These are phyloP conservation scores for Pristionchus japonicus DNA, from an alignment of 2,888 invertebrate genomes.

Conservation along the genomic window DNA sequence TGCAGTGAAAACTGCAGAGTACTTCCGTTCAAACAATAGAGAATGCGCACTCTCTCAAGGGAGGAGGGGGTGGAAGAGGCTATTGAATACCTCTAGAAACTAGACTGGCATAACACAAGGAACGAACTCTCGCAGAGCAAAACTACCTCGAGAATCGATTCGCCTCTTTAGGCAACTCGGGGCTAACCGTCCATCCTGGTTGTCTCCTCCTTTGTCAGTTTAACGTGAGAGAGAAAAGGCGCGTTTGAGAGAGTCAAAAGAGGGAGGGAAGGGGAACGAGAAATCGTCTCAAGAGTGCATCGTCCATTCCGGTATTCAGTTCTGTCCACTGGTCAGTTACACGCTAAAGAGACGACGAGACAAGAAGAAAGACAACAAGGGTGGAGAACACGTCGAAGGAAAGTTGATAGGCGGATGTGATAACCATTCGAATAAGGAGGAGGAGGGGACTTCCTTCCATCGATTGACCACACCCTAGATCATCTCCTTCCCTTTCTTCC, in stretches of 20 bases:
- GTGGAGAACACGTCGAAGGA: not conserved
- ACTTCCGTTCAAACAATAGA: constrained; percentile 32
- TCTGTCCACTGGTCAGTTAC: constrained; percentile 7
- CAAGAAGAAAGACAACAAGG: not conserved
- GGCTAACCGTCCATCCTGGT: not conserved
- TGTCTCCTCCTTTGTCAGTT: not conserved
- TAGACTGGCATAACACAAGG: not conserved
- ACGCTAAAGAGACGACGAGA: not conserved
- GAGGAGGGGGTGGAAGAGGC: not conserved
- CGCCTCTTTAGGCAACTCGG: not conserved
- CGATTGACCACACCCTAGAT: constrained; percentile 36
- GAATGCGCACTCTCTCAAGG: not conserved
- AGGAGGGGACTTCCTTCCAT: not conserved
- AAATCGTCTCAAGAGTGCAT: constrained; percentile 28
- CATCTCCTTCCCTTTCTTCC: not conserved
- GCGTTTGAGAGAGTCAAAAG: not conserved
- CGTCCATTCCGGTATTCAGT: constrained; percentile 21
- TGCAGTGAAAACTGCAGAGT: not conserved
- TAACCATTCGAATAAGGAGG: not conserved
- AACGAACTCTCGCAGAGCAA: not conserved
- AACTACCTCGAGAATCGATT: not conserved
- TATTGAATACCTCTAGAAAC: constrained; percentile 11
- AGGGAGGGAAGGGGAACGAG: not conserved
- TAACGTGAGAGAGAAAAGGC: not conserved
- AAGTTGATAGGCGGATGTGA: constrained; percentile 7